These are phyloP conservation scores for Poeciliopsis retropinna DNA, from an alignment of 2,113 vertebrate genomes.

Conservation along the genomic window DNA sequence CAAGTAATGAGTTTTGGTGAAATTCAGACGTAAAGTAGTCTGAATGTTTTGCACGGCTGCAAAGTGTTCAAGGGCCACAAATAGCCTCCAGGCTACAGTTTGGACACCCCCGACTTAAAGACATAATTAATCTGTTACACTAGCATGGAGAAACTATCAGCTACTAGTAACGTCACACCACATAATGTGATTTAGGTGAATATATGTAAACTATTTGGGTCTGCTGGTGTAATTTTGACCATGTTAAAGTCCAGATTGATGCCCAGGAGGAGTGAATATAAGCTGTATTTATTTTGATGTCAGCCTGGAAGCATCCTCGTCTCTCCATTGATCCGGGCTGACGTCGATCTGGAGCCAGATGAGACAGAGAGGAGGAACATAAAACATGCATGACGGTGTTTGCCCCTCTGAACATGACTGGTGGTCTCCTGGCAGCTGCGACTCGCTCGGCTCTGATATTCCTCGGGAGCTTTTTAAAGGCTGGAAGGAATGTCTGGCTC, in stretches of 20 bases:
- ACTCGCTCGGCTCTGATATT: slow-evolving; percentile 58
- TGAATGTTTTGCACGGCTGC: no score
- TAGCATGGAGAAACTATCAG: no score
- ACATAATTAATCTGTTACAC: no score
- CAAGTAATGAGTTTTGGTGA: no score
- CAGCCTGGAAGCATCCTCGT: background rate
- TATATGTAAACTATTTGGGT: background rate
- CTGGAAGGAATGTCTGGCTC: slow-evolving; percentile 53
- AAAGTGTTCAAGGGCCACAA: no score
- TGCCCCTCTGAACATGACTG: slow-evolving; percentile 27
- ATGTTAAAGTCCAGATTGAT: background rate
- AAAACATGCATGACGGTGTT: background rate
- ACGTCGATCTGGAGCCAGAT: background rate
- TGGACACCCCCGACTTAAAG: no score
- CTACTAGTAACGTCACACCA: background rate
- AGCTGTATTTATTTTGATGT: background rate
- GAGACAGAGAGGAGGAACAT: background rate
- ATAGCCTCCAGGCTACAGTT: no score
- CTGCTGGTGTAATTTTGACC: background rate
- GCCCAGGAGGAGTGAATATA: background rate
- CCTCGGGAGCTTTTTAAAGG: slow-evolving; percentile 67
- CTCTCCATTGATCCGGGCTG: background rate
- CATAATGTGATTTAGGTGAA: background rate
- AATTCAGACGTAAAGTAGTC: no score
- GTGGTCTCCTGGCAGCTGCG: slow-evolving; percentile 62